Conservation (phyloP, 2,888 invertebrate genomes). For the Salticus scenicus region DNA sequence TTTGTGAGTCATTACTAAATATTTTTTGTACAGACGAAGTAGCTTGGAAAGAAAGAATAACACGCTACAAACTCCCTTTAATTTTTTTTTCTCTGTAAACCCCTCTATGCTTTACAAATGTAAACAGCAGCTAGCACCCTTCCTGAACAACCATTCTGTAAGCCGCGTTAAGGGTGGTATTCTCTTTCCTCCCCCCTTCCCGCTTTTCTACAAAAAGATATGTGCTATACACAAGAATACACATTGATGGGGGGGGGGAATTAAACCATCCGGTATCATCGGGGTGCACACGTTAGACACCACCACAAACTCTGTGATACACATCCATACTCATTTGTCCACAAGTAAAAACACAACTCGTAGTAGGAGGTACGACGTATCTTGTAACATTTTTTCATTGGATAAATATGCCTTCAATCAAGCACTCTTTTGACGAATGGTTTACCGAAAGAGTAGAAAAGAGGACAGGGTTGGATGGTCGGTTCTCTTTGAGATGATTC, state of each 20-base stretch:
- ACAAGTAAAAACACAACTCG: constrained; percentile 42
- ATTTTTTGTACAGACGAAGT: no score
- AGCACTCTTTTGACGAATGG: constrained; percentile 13
- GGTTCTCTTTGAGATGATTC: constrained; percentile 18
- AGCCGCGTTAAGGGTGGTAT: constrained; percentile 5
- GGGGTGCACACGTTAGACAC: constrained; percentile 62
- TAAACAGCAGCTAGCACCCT: constrained; percentile 19
- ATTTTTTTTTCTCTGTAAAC: not conserved
- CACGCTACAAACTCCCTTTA: no score
- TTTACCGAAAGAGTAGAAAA: not conserved
- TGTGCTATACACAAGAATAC: constrained; percentile 22
- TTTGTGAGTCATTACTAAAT: no score
- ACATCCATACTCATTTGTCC: constrained; percentile 68
- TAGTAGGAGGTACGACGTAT: not conserved
- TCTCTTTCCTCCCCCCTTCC: constrained; percentile 10
- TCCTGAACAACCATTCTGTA: constrained; percentile 24
- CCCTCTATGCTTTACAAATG: constrained; percentile 19
- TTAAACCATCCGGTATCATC: constrained; percentile 69
- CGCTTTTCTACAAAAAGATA: not conserved
- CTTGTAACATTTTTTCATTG: constrained; percentile 1
- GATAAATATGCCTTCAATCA: constrained; percentile 27
- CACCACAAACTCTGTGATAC: constrained; percentile 61
- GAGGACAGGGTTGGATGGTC: constrained; percentile 30
- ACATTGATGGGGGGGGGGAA: constrained; percentile 30
- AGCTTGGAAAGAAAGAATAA: no score